Base-by-base conservation (phyloP, 2,888 invertebrate species). In the Perithous albicinctus region DNA sequence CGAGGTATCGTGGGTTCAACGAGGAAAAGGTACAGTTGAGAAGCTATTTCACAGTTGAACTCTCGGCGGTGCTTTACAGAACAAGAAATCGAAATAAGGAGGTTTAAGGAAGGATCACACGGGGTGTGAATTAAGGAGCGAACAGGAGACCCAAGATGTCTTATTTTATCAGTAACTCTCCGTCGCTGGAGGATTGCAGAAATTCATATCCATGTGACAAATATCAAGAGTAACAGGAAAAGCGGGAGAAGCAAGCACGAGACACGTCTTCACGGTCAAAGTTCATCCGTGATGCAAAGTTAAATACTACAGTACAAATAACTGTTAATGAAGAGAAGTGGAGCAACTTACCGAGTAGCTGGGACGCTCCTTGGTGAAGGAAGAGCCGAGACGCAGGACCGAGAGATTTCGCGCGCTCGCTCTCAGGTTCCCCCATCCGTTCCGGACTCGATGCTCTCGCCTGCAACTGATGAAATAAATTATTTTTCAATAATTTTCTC, bases 361-460 rank as follows among this genome's bases (percentile, higher is more conserved):
- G 78, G 82, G 85, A 63, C 77, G 83, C 69, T 86, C 85, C 69
- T 82, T 86, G 69, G 83, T 84, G 51, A 78, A 84, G 23, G 83
- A 85, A 64, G 86, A 83, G 35, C 86, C 85, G 54, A 90, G 82
- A 54, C 88, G 87, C 10, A 90, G 86, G 10, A 89, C 83, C 63
- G 90, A 88, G 66, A 89, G 85, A 87, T 89, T 89, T 86, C 90
- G 88, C 15, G 87, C 86, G 69, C 86, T 88, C 56, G 86, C 76
- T 82, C 90, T 90, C 88, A 90, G 82, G 88, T 88, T 88, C 73
- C 87, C 87, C 88, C 89, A 90, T 89, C 88, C 89, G 86, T 89
- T 88, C 83, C 85, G 87, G 86, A 90, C 88, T 87, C 89, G 88
- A 87, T 90, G 90, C 86, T 90, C 88, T 79, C 85, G 82, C 84